phyloP scores from a whole-genome alignment of 2,797 vertebrate species.

The Spinus olivaceus region DNA sequence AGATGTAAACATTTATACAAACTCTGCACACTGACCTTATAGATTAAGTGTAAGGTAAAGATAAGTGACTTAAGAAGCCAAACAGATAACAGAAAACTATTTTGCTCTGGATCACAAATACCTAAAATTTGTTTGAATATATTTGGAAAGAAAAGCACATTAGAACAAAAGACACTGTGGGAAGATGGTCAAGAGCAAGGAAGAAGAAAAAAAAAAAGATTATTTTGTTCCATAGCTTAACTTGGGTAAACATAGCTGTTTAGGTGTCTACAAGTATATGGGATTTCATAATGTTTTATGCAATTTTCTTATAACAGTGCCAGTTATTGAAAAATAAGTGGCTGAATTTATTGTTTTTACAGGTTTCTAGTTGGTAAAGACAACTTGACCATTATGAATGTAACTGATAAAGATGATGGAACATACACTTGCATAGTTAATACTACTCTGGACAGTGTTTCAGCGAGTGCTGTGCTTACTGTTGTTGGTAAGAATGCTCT shows the following conservation, averaged over 20 bases:
- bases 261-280: not conserved
- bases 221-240: not conserved
- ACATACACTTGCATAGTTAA: slow-evolving; percentile 92
- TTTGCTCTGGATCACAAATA: not conserved
- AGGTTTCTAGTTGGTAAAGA: slow-evolving; percentile 86
- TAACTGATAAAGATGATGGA: slow-evolving; percentile 88
- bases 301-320: not conserved
- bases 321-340: not conserved
- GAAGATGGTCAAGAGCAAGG: not conserved
- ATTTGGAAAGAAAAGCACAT: not conserved
- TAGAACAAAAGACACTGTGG: not conserved
- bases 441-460: slow-evolving; percentile 91
- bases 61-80: not conserved
- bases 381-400: slow-evolving; percentile 85
- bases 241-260: not conserved
- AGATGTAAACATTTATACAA: not conserved
- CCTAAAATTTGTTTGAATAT: not conserved
- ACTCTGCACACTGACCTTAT: not conserved
- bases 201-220: not conserved
- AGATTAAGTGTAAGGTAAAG: not conserved
- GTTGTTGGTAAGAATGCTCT: slow-evolving; percentile 87
- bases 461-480: slow-evolving; percentile 89
- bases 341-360: slow-evolving; percentile 57
- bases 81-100: not conserved
- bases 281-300: not conserved